Conservation (phyloP, 1,140 invertebrate genomes). For the Aleiodes sp. region DNA sequence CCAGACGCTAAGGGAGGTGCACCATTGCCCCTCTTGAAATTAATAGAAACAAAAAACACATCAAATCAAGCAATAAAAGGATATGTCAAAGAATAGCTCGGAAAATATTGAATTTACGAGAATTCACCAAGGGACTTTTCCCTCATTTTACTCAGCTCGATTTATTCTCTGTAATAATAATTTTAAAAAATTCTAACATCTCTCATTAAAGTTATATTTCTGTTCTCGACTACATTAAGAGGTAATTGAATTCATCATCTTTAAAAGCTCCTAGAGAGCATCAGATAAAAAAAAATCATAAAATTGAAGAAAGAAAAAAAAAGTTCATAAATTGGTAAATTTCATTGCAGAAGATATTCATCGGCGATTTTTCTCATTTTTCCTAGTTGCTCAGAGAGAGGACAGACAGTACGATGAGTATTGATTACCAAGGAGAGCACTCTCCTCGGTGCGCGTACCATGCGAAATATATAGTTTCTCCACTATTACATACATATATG, state of each 20-base stretch:
- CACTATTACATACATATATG: neutral
- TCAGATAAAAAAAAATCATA: neutral
- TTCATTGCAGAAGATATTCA: constrained; percentile 12
- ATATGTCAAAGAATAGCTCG: no score
- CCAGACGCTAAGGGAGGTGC: constrained; percentile 48
- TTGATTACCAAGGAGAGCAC: constrained; percentile 17
- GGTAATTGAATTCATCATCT: neutral
- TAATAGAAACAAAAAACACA: neutral
- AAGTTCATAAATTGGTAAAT: constrained; percentile 9
- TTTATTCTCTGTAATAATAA: no score
- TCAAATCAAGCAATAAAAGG: no score
- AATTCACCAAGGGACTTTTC: no score
- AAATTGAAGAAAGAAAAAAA: neutral
- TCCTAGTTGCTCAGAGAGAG: constrained; percentile 9
- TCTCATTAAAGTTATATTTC: no score
- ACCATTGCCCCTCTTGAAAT: constrained; percentile 41
- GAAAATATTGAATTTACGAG: no score
- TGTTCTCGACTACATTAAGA: no score
- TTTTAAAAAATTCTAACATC: no score
- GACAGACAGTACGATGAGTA: constrained; percentile 1
- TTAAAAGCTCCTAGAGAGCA: neutral
- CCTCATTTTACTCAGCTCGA: no score
- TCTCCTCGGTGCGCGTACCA: constrained; percentile 15
- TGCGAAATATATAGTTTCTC: neutral
- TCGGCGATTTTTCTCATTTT: neutral